These are phyloP conservation scores for Panthera tigris DNA, from an alignment of 2,113 vertebrate genomes.

Conservation along the genomic window DNA sequence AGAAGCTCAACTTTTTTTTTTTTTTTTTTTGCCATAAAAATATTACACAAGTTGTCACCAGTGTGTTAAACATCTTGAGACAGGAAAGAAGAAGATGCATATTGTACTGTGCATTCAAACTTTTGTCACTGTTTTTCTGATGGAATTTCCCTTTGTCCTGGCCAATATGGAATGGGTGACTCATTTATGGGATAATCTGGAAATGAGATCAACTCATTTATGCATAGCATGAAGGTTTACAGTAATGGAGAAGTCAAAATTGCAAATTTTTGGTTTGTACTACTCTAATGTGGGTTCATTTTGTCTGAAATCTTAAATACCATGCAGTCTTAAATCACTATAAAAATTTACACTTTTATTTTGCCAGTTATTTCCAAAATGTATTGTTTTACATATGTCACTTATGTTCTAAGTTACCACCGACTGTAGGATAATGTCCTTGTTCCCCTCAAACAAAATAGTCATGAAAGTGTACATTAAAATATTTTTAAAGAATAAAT, in stretches of 20 bases:
- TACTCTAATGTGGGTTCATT: slow-evolving; percentile 18
- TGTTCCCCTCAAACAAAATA: slow-evolving; percentile 29
- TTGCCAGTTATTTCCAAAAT: slow-evolving; percentile 47
- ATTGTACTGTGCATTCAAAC: slow-evolving; percentile 11
- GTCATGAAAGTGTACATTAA: slow-evolving; percentile 47
- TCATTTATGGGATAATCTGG: background rate
- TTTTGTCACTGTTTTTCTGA: slow-evolving; percentile 33
- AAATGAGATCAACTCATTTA: background rate
- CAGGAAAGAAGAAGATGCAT: background rate
- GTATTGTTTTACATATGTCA: slow-evolving; percentile 22
- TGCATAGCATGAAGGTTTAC: background rate
- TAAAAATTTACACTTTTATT: slow-evolving; percentile 44
- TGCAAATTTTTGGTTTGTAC: background rate
- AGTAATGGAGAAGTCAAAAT: background rate
- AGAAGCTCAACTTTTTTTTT: slow-evolving; percentile 41
- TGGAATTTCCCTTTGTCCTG: slow-evolving; percentile 10
- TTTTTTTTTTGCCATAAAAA: slow-evolving; percentile 2
- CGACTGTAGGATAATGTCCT: slow-evolving; percentile 21
- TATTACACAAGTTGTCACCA: slow-evolving; percentile 10
- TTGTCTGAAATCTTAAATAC: slow-evolving; percentile 22
- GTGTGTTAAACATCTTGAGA: slow-evolving; percentile 27
- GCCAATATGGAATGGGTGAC: background rate
- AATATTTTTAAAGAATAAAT: slow-evolving; percentile 70
- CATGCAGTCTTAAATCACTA: slow-evolving; percentile 35
- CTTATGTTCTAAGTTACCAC: slow-evolving; percentile 52